phyloP scores from a whole-genome alignment of 2,888 invertebrate genomes.

The Epinotia demarniana region DNA sequence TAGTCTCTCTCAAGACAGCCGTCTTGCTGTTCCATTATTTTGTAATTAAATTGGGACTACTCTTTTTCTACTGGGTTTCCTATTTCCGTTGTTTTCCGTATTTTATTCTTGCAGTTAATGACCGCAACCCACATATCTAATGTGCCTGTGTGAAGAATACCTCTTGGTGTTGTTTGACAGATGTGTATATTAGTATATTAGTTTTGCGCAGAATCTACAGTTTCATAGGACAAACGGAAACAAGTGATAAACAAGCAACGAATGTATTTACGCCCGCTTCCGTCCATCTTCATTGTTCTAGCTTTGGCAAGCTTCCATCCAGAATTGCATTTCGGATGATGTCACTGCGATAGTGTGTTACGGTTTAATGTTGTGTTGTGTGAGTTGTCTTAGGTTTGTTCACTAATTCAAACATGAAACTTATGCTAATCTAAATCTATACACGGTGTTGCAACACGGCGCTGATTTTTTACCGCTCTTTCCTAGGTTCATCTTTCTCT shows the following conservation, averaged over 20 bases:
- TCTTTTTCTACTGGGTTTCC: no score
- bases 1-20: no score
- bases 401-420: not conserved
- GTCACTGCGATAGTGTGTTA: constrained; percentile 8
- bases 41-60: no score
- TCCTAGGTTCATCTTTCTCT: no score
- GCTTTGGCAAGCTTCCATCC: constrained; percentile 38
- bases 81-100: no score
- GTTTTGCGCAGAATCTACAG: constrained; percentile 13
- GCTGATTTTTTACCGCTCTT: no score
- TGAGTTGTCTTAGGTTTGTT: not conserved
- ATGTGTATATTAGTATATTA: not conserved
- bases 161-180: not conserved
- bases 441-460: no score
- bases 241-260: constrained; percentile 37
- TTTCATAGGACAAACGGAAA: constrained; percentile 35
- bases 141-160: not conserved
- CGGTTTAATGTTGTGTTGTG: not conserved
- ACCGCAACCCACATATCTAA: no score
- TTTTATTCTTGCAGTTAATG: no score
- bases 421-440: no score
- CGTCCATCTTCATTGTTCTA: constrained; percentile 39
- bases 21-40: no score
- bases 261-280: constrained; percentile 40
- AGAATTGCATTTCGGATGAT: constrained; percentile 20